These are phyloP conservation scores for Coreius guichenoti DNA, from an alignment of 2,797 vertebrate genomes.

Conservation along the genomic window DNA sequence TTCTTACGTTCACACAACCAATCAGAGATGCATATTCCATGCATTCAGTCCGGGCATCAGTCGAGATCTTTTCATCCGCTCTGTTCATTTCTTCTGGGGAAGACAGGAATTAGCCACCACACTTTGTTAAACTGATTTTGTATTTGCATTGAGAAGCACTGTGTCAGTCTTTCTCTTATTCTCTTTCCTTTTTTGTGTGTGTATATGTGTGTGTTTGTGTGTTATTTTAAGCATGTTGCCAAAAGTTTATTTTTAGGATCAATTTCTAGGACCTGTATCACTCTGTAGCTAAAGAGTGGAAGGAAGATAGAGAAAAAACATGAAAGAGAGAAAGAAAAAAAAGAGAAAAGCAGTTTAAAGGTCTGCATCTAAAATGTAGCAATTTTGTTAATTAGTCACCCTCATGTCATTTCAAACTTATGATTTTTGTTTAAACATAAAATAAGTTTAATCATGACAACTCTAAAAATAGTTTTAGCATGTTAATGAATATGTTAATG, in stretches of 20 bases:
- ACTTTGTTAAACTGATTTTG: conserved; percentile 77
- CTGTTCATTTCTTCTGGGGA: conserved; percentile 68
- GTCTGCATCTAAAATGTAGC: conserved; percentile 75
- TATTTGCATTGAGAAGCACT: conserved; percentile 78
- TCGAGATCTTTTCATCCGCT: conserved; percentile 73
- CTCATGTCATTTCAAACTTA: background rate
- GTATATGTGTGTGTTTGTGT: conserved; percentile 9
- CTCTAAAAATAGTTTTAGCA: background rate
- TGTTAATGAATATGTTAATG: background rate
- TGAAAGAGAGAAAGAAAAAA: conserved; percentile 4
- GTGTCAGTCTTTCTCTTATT: conserved; percentile 65
- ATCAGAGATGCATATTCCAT: conserved; percentile 76
- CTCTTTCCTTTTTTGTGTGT: conserved; percentile 26
- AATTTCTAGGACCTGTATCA: conserved; percentile 76
- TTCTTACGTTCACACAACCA: conserved; percentile 75
- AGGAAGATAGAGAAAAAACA: conserved; percentile 41
- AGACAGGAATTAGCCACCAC: conserved; percentile 67
- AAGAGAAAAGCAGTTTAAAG: conserved; percentile 67
- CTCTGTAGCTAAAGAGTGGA: conserved; percentile 66
- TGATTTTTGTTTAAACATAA: background rate
- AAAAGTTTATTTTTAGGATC: conserved; percentile 82
- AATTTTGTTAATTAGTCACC: background rate
- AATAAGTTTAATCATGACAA: background rate
- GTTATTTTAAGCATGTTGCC: conserved; percentile 76
- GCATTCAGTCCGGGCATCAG: conserved; percentile 72